phyloP scores from a whole-genome alignment of 1,140 invertebrate genomes.

The Choristoneura fumiferana region DNA sequence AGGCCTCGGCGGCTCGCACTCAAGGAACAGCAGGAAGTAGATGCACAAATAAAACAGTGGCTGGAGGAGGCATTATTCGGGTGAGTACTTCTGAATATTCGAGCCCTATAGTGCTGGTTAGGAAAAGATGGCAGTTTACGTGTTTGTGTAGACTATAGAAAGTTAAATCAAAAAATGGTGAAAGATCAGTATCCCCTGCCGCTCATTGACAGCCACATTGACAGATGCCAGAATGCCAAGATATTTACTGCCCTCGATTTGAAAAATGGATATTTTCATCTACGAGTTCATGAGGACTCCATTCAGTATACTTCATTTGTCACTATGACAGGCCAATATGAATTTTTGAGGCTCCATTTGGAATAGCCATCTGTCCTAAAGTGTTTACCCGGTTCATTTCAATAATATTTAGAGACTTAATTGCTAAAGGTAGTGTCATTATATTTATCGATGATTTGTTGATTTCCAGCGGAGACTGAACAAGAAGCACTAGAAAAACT shows the following conservation, averaged over 20 bases:
- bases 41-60: conserved; percentile 42
- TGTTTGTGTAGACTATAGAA: conserved; percentile 77
- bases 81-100: conserved; percentile 56
- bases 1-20: conserved; percentile 25
- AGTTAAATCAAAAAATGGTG: conserved; percentile 60
- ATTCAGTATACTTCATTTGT: conserved; percentile 33
- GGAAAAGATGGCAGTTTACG: conserved; percentile 67
- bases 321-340: conserved; percentile 24
- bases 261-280: conserved; percentile 31
- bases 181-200: conserved; percentile 44
- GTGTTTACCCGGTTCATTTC: conserved; percentile 25
- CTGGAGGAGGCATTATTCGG: conserved; percentile 40
- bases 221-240: conserved; percentile 17
- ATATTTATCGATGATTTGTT: conserved; percentile 29
- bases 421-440: conserved; percentile 18
- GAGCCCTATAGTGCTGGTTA: conserved; percentile 66
- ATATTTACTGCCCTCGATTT: conserved; percentile 28
- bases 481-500: conserved; percentile 28
- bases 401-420: conserved; percentile 26
- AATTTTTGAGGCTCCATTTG: conserved; percentile 28
- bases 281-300: conserved; percentile 22
- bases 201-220: conserved; percentile 28
- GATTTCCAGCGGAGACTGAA: conserved; percentile 24
- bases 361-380: conserved; percentile 24
- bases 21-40: conserved; percentile 22